phyloP scores from a whole-genome alignment of 1,140 invertebrate genomes.

The Globodera ellingtonae region DNA sequence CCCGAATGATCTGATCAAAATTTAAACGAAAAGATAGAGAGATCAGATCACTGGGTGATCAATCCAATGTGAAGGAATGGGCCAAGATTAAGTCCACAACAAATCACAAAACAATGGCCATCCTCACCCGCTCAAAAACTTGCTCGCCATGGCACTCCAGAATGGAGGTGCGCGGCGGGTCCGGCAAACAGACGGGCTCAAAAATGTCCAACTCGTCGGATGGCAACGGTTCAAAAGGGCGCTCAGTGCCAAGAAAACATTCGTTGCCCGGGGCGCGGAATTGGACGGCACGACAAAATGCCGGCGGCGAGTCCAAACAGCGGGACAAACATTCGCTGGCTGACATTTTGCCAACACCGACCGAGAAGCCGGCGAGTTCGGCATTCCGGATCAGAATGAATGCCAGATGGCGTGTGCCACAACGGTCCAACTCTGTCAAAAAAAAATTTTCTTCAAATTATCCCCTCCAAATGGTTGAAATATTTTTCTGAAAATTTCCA shows the following conservation, averaged over 20 bases:
- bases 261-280: slow-evolving; percentile 38
- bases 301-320: slow-evolving; percentile 35
- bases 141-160: slow-evolving; percentile 47
- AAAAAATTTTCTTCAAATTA: background rate
- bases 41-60: too few species aligned
- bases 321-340: slow-evolving; percentile 29
- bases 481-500: too few species aligned
- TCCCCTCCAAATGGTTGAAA: too few species aligned
- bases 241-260: slow-evolving; percentile 45
- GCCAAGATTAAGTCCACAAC: too few species aligned
- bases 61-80: too few species aligned
- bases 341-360: slow-evolving; percentile 9
- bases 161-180: slow-evolving; percentile 15
- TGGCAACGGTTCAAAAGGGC: slow-evolving; percentile 6
- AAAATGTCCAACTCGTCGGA: slow-evolving; percentile 46
- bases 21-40: too few species aligned
- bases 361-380: slow-evolving; percentile 20
- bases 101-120: slow-evolving; percentile 39
- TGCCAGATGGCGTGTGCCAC: slow-evolving; percentile 35
- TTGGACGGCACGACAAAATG: slow-evolving; percentile 50
- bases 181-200: slow-evolving; percentile 50
- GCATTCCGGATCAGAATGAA: slow-evolving; percentile 49
- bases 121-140: slow-evolving; percentile 45
- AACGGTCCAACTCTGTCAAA: slow-evolving; percentile 32
- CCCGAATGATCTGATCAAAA: too few species aligned